Evolutionary conservation across 2,113 vertebrate genomes (phyloP).

Genomic region (Alethe castanea): DNA sequence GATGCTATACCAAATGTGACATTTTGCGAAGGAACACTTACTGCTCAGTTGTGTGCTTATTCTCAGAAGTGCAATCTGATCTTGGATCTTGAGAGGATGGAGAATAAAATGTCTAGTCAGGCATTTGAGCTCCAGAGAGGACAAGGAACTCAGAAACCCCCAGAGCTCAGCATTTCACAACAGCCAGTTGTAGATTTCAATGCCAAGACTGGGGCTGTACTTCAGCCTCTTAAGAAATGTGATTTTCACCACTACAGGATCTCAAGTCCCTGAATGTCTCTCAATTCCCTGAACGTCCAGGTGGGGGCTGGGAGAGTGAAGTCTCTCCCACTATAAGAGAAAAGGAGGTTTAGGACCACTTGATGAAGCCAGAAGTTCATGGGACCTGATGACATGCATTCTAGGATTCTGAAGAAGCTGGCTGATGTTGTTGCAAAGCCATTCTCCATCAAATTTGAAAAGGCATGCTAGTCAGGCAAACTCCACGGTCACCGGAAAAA

Average conservation of each 20-base stretch:
- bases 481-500: neutral
- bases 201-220: accelerated
- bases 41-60: neutral
- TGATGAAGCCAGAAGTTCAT: neutral
- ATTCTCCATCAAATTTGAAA: neutral
- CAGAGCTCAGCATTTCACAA: neutral
- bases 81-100: neutral
- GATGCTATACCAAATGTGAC: neutral
- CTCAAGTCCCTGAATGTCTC: neutral
- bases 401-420: neutral
- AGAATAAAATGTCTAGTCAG: neutral
- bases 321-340: neutral
- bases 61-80: neutral
- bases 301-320: neutral
- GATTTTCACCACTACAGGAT: neutral
- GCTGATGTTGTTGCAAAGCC: neutral
- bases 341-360: neutral
- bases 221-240: neutral
- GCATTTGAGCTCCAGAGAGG: neutral
- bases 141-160: neutral
- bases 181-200: neutral
- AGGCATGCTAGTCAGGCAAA: neutral
- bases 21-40: neutral
- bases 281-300: neutral
- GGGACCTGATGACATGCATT: neutral